phyloP scores from a whole-genome alignment of 2,888 invertebrate species.

The Chironomus riparius region DNA sequence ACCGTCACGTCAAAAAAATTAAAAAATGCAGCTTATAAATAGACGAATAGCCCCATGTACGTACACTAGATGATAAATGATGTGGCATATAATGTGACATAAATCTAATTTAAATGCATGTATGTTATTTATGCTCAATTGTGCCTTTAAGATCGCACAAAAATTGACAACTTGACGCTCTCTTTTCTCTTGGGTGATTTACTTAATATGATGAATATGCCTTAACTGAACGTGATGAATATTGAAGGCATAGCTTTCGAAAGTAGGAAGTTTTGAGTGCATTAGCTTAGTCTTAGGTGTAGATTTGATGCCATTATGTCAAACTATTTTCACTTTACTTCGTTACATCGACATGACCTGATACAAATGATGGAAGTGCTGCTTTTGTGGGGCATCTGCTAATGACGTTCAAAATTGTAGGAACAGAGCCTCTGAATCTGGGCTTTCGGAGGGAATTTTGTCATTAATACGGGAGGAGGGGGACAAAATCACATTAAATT shows the following conservation, averaged over 20 bases:
- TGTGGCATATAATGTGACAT: not conserved
- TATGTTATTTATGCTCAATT: not conserved
- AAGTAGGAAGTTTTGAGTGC: not conserved
- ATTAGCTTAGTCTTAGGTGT: not conserved
- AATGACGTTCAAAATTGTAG: too few species aligned
- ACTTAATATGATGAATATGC: too few species aligned
- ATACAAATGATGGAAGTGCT: not conserved
- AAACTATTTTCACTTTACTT: not conserved
- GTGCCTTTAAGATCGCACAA: not conserved
- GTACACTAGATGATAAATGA: not conserved
- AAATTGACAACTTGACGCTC: not conserved
- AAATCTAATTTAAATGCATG: constrained; percentile 6
- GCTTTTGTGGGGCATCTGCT: not conserved
- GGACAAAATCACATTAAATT: too few species aligned
- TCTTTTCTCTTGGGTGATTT: too few species aligned
- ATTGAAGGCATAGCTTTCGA: not conserved
- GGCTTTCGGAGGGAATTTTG: too few species aligned
- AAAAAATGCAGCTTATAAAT: not conserved
- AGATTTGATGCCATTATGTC: not conserved
- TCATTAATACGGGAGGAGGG: too few species aligned
- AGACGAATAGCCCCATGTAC: not conserved
- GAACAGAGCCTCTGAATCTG: too few species aligned
- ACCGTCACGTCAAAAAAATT: not conserved
- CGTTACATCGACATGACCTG: not conserved
- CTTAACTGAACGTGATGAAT: not conserved